Conservation (phyloP, 1,140 invertebrate genomes). For the Lasioglossum albipes region DNA sequence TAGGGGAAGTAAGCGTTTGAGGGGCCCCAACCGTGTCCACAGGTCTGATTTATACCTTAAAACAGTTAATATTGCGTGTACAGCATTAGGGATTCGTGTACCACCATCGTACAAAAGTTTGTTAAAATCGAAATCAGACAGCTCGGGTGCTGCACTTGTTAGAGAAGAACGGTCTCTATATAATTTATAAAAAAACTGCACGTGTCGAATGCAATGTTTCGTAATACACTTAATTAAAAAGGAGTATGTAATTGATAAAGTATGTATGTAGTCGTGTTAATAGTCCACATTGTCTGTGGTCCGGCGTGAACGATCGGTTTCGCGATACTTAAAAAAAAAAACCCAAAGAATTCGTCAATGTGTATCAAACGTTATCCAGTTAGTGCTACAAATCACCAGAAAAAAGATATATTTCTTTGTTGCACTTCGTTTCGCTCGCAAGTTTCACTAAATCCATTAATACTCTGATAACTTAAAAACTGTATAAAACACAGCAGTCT, state of each 20-base stretch:
- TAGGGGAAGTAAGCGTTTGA: too few relatives aligned
- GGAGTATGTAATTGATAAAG: neutral
- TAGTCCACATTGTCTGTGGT: neutral
- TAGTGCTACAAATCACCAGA: neutral
- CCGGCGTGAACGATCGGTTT: neutral
- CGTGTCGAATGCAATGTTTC: neutral
- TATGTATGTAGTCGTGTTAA: conserved; percentile 7
- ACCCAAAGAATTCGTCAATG: conserved; percentile 20
- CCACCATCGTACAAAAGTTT: too few relatives aligned
- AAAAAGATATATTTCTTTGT: neutral
- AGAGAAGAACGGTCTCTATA: too few relatives aligned
- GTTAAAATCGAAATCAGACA: too few relatives aligned
- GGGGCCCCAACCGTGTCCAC: too few relatives aligned
- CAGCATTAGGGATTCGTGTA: too few relatives aligned
- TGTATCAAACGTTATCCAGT: conserved; percentile 1
- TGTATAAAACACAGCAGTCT: conserved; percentile 31
- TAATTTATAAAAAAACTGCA: neutral
- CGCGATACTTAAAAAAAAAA: neutral
- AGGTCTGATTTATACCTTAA: too few relatives aligned
- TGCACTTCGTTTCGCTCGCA: neutral
- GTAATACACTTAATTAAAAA: neutral
- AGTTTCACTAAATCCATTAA: neutral
- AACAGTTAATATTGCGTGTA: too few relatives aligned
- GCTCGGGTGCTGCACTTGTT: too few relatives aligned
- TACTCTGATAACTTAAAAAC: conserved; percentile 23